Percentiles rank a stretch among this genome's conserved stretches.
These are phyloP conservation scores for Toxotes chatareus DNA, from an alignment of 2,113 vertebrate genomes.

Conservation along the genomic window DNA sequence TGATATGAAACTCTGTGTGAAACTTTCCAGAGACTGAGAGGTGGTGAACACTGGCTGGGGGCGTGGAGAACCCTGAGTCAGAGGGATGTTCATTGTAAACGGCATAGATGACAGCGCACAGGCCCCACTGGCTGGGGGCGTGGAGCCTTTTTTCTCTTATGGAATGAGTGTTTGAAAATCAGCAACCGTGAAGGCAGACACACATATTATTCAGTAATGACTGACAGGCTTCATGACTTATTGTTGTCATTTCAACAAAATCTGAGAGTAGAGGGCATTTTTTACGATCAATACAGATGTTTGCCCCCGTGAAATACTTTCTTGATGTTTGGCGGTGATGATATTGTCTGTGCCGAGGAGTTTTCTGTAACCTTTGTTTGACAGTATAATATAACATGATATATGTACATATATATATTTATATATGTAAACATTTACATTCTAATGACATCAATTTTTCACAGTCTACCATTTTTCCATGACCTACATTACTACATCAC, in stretches of 20 bases:
- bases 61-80: too few species aligned
- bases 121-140: too few species aligned
- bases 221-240: slow-evolving; percentile 51
- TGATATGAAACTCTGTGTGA: too few species aligned
- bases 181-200: slow-evolving; percentile 64
- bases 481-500: not conserved
- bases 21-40: too few species aligned
- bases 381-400: not conserved
- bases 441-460: not conserved
- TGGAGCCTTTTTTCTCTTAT: too few species aligned
- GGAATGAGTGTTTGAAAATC: slow-evolving; percentile 64
- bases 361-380: not conserved
- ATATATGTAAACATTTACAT: not conserved
- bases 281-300: slow-evolving; percentile 14
- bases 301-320: not conserved
- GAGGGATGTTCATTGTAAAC: too few species aligned
- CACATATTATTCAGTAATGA: slow-evolving; percentile 55
- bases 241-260: slow-evolving; percentile 21
- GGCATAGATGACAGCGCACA: too few species aligned
- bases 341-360: not conserved
- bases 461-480: not conserved
- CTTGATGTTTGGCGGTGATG: not conserved
- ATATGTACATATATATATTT: too few species aligned
- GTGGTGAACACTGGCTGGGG: too few species aligned
- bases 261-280: not conserved